Base-by-base conservation (phyloP, 2,113 vertebrate genomes). In the Dasypus novemcinctus region DNA sequence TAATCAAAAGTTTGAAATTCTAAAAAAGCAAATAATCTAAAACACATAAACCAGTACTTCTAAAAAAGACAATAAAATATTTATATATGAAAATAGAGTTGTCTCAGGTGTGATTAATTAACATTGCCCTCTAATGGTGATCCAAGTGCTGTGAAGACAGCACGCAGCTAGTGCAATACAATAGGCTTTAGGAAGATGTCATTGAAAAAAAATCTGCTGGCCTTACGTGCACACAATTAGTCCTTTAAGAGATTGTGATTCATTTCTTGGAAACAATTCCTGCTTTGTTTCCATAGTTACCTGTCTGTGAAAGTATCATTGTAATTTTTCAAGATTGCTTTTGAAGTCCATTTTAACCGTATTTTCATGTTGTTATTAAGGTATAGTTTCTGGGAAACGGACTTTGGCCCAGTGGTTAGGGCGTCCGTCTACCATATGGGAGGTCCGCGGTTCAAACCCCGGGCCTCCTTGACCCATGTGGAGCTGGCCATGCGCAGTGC, bases 21-120 rank as follows among this genome's bases (percentile, higher is more conserved):
- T 93, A 27, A 54, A 68, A 89, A 49, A 83, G 46, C 57, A 63
- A 91, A 20, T 13, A 23, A 41, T 41, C 33, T 83, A 10, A 38
- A 63, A 63, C 52, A 36, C 33, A 87, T 90, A 85, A 96, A 25
- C 31, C 61, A 85, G 12, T 74, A 88, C 12, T 81, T 80, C 69
- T 88, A 33, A 36, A 79, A 83, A 84, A 36, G 25, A 4, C 38
- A 66, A 31, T 89, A 61, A 64, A 69, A 46, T 90, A 74, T 90
- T 74, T 93, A 68, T 68, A 86, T 14, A 63, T 95, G 41, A 95
- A 80, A 90, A 81, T 29, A 69, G 80, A 82, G 20, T 94, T 94
- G 31, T 78, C 31, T 15, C 31, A 46, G 27, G 25, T 64, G n/a
- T 20, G 46, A 49, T 49, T 76, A 75, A 49, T 87, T 93, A 84